A percentile compares a stretch with the other conserved stretches of the same genome.
phyloP scores from a whole-genome alignment of 2,797 vertebrate genomes.

The Chloroceryle inda region DNA sequence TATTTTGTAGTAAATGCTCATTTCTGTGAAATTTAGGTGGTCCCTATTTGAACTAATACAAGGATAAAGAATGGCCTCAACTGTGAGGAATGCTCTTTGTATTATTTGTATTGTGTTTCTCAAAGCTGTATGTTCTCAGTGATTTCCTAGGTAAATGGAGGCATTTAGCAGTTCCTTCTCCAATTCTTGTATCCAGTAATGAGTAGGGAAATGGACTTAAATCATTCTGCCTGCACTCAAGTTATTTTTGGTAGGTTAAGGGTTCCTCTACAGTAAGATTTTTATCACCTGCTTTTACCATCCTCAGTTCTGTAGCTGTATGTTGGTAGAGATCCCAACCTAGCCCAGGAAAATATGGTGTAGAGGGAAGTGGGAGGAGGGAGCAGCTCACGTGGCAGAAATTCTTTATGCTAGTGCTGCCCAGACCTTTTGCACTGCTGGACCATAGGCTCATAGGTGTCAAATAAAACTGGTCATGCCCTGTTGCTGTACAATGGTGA shows the following conservation, averaged over 20 bases:
- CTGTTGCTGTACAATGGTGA: fast-evolving
- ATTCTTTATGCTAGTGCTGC: background rate
- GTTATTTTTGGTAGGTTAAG: background rate
- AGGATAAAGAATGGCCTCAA: background rate
- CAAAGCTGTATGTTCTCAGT: background rate
- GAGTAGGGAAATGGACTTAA: background rate
- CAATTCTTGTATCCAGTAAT: background rate
- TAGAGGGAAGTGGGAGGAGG: background rate
- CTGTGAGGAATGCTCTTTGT: background rate
- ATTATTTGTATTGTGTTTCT: background rate
- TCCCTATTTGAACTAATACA: background rate
- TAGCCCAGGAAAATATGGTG: background rate
- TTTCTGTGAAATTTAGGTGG: background rate
- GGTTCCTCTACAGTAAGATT: background rate
- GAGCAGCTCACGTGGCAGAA: no score
- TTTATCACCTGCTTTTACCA: background rate
- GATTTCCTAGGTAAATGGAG: background rate
- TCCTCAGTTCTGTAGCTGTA: background rate
- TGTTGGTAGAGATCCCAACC: background rate
- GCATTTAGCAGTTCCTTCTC: background rate
- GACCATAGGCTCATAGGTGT: fast-evolving
- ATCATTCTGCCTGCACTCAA: background rate
- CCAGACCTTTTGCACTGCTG: background rate
- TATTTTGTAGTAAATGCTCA: background rate
- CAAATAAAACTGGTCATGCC: no score